These are phyloP conservation scores for Caerostris extrusa DNA, from an alignment of 1,140 invertebrate genomes.

Conservation along the genomic window DNA sequence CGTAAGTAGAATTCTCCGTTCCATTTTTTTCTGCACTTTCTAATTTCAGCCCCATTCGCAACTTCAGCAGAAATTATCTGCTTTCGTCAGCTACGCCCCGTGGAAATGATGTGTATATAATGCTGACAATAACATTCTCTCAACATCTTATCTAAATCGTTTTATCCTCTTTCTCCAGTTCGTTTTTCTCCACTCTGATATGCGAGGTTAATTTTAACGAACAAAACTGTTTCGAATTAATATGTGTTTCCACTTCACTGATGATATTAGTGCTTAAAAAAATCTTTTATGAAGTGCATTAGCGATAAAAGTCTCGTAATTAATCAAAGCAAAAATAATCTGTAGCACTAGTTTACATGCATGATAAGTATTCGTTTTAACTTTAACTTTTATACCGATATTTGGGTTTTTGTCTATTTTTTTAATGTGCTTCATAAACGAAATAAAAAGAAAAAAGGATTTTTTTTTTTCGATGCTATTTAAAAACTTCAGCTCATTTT, in stretches of 20 bases:
- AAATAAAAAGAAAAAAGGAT: too few relatives aligned
- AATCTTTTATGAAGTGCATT: background rate
- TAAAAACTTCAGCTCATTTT: too few relatives aligned
- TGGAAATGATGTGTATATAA: slow-evolving; percentile 64
- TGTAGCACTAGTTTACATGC: background rate
- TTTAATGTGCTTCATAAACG: too few relatives aligned
- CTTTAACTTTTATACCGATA: too few relatives aligned
- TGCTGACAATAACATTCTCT: slow-evolving; percentile 61
- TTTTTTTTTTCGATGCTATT: too few relatives aligned
- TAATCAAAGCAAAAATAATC: slow-evolving; percentile 5
- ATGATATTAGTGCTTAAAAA: background rate
- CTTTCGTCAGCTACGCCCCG: background rate
- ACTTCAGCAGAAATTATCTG: slow-evolving; percentile 66
- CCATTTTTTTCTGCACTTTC: background rate
- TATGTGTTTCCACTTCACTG: background rate
- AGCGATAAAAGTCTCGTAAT: background rate
- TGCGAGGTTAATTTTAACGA: background rate
- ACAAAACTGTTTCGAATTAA: background rate
- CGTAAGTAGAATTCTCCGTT: slow-evolving; percentile 46
- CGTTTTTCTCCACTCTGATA: background rate
- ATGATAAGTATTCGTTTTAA: background rate
- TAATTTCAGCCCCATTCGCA: background rate
- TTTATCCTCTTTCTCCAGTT: slow-evolving; percentile 7
- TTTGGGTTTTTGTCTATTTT: too few relatives aligned
- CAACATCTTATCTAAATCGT: slow-evolving; percentile 57